Conservation (phyloP, 2,113 vertebrate genomes). For the Propithecus coquereli region DNA sequence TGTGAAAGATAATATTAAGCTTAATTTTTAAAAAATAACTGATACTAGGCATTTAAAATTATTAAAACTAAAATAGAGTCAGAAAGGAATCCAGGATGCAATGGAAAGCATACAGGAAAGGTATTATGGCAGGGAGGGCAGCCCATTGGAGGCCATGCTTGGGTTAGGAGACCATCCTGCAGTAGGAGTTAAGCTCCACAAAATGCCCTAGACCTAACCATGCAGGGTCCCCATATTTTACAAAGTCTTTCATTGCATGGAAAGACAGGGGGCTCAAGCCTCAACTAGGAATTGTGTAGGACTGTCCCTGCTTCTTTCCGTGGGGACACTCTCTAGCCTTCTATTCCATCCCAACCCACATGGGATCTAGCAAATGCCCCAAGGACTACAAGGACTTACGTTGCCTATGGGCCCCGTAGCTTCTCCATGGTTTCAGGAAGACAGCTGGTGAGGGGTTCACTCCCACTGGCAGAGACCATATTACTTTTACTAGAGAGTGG, state of each 20-base stretch:
- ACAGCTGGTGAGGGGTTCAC: neutral
- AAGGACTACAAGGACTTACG: neutral
- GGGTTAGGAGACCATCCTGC: neutral
- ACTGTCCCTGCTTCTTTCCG: neutral
- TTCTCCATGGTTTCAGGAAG: neutral
- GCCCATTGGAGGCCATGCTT: neutral
- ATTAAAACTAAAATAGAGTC: neutral
- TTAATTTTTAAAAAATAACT: neutral
- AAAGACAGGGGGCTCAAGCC: neutral
- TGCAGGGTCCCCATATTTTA: neutral
- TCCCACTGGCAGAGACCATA: too few species aligned
- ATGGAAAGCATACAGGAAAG: neutral
- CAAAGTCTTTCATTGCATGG: neutral
- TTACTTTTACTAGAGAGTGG: neutral
- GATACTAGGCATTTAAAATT: neutral
- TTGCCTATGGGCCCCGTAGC: neutral
- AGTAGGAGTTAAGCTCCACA: neutral
- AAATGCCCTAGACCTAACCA: neutral
- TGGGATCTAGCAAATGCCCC: neutral
- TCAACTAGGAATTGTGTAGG: neutral
- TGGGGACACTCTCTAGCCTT: neutral
- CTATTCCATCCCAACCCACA: neutral
- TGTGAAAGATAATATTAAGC: neutral
- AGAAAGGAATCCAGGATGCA: neutral
- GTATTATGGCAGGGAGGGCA: neutral